Percentiles rank a stretch among this genome's conserved stretches.
Evolutionary conservation across 2,888 invertebrate species (phyloP).

Genomic region (Sipha maydis): DNA sequence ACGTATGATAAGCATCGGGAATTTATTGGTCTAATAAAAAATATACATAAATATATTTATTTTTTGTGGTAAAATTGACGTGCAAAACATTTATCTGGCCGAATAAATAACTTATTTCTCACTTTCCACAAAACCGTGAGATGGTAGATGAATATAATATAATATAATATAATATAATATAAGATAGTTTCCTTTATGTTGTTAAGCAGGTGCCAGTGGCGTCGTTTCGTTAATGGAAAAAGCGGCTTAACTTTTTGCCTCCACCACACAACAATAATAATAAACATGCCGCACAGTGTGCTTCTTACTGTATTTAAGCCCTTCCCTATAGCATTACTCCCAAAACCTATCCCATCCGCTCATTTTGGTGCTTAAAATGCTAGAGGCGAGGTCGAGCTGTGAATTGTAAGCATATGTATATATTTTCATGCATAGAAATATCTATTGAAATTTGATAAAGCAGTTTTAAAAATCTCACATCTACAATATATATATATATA

Average conservation of each 20-base stretch:
- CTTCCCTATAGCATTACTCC: conserved; percentile 2
- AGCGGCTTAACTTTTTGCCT: conserved; percentile 60
- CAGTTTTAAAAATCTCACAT: conserved; percentile 19
- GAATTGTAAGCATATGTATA: conserved; percentile 36
- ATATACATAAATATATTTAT: conserved; percentile 16
- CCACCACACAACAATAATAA: conserved; percentile 44
- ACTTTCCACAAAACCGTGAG: background rate
- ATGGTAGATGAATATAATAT: conserved; percentile 31
- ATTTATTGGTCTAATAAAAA: conserved; percentile 54
- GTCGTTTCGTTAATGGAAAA: conserved; percentile 56
- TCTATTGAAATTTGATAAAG: conserved; percentile 56
- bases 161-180: background rate
- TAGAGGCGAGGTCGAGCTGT: conserved; percentile 38
- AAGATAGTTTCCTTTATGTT: conserved; percentile 52
- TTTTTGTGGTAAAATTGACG: conserved; percentile 19
- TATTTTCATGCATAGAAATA: conserved; percentile 36
- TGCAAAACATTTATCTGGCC: conserved; percentile 44
- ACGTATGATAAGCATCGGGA: conserved; percentile 27
- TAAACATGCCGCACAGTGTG: conserved; percentile 40
- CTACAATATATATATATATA: background rate
- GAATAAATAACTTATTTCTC: conserved; percentile 47
- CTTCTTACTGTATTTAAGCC: conserved; percentile 43
- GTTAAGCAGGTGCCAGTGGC: conserved; percentile 54
- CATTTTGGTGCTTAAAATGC: conserved; percentile 34
- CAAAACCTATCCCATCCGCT: background rate